These are phyloP conservation scores for Byasa hedistus DNA, from an alignment of 2,888 invertebrate genomes.

Conservation along the genomic window DNA sequence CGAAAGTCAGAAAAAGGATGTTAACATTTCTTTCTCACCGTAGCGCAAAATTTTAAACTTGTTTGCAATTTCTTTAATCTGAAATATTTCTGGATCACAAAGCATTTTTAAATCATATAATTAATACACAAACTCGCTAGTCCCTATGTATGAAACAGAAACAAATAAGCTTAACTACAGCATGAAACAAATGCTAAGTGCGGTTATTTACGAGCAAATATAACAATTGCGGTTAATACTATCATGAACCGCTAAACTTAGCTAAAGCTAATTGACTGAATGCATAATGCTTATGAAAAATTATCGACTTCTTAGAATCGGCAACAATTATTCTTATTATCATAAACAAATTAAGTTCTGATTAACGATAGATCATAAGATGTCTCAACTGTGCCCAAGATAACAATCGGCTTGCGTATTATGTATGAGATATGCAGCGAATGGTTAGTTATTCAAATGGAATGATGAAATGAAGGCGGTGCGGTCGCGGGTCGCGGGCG, in stretches of 20 bases:
- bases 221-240: neutral
- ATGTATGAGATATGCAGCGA: conserved; percentile 61
- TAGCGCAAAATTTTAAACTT: neutral
- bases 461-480: conserved; percentile 73
- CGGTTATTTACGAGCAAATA: neutral
- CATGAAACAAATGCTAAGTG: neutral
- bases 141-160: neutral
- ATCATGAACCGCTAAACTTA: neutral
- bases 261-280: neutral
- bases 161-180: neutral
- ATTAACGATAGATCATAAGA: conserved; percentile 52
- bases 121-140: neutral
- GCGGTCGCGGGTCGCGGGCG: too few species aligned
- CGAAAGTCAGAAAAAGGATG: neutral
- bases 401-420: conserved; percentile 56
- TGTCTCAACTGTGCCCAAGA: conserved; percentile 53
- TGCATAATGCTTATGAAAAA: neutral
- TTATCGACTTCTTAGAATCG: neutral
- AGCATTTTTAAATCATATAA: too few species aligned
- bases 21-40: neutral
- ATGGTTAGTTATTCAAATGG: conserved; percentile 73
- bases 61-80: neutral
- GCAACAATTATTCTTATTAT: conserved; percentile 6
- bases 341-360: conserved; percentile 36
- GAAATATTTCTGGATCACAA: too few species aligned